phyloP scores from a whole-genome alignment of 2,113 vertebrate genomes.

The Glaucomys volans region DNA sequence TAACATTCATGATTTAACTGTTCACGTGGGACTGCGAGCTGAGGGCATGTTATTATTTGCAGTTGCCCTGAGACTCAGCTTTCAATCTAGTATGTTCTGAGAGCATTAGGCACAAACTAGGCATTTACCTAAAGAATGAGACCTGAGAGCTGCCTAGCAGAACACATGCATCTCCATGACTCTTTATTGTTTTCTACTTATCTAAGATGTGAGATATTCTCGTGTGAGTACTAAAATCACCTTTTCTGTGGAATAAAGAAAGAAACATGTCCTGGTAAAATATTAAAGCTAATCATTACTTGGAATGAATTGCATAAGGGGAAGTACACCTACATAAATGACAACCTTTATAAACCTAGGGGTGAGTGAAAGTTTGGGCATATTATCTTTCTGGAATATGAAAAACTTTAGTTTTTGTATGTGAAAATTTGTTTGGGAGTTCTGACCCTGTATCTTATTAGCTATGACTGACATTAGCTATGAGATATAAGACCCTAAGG shows the following conservation, averaged over 20 bases:
- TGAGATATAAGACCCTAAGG: background rate
- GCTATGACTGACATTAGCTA: background rate
- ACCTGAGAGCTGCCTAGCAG: background rate
- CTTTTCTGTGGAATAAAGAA: background rate
- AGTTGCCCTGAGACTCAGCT: background rate
- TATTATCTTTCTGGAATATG: background rate
- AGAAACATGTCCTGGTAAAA: background rate
- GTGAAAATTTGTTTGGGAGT: background rate
- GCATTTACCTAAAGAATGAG: background rate
- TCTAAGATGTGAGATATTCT: background rate
- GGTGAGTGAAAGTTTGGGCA: background rate
- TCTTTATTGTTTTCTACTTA: background rate
- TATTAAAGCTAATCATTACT: background rate
- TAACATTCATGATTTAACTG: constrained; percentile 38
- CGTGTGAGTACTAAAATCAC: background rate
- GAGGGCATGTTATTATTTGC: background rate
- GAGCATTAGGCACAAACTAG: background rate
- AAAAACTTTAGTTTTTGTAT: background rate
- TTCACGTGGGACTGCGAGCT: background rate
- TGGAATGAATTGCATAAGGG: background rate
- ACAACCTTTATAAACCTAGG: background rate
- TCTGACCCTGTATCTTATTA: background rate
- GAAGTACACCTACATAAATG: background rate
- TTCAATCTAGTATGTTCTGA: background rate
- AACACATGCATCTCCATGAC: background rate